Conservation (phyloP, 2,797 vertebrate species). For the Phaenicophaeus curvirostris region DNA sequence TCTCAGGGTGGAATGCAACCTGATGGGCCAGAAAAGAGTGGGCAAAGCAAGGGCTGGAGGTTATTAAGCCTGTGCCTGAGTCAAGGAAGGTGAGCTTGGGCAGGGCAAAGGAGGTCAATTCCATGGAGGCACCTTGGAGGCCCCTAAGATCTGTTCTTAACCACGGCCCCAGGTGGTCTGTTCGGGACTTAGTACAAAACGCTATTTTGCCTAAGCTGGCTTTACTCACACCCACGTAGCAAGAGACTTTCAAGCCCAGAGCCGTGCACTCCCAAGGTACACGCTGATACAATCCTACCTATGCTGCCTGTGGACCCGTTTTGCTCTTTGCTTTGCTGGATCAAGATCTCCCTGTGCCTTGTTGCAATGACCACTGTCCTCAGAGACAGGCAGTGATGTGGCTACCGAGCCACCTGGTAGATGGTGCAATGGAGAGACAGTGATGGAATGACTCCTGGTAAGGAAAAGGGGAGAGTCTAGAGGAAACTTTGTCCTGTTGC, state of each 20-base stretch:
- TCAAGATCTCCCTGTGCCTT: not conserved
- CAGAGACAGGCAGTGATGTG: no score
- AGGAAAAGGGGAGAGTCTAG: not conserved
- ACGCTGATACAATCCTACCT: not conserved
- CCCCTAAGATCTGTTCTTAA: not conserved
- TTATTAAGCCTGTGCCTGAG: not conserved
- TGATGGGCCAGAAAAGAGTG: not conserved
- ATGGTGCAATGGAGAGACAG: not conserved
- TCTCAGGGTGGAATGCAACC: not conserved
- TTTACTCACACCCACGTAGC: not conserved
- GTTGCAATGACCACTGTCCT: not conserved
- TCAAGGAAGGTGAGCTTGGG: not conserved
- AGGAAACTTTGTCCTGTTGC: not conserved
- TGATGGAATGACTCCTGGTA: not conserved
- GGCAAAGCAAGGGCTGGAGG: not conserved
- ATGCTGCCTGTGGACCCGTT: not conserved
- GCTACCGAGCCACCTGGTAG: not conserved
- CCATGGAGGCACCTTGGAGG: not conserved
- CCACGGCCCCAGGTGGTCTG: not conserved
- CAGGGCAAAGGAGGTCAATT: not conserved
- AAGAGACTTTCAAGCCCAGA: not conserved
- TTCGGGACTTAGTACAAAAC: conserved; percentile 2
- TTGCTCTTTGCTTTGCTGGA: not conserved
- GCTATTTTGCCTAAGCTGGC: conserved; percentile 24
- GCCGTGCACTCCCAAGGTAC: accelerated